A percentile compares a stretch with the other conserved stretches of the same genome.
Conservation (phyloP, 2,888 invertebrate genomes). For the Rhamnusium bicolor region DNA sequence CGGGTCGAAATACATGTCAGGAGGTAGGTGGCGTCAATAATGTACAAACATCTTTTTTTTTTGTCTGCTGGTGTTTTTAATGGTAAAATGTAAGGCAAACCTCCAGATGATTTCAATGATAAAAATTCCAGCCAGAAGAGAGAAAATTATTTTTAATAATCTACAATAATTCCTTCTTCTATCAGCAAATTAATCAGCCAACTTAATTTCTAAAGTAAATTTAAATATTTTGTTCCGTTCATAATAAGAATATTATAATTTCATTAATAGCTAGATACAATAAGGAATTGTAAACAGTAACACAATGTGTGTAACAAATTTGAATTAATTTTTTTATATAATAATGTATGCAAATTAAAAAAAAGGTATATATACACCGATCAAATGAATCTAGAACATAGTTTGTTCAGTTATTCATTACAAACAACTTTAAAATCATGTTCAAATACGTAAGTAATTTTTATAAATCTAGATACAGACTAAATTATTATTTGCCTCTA, state of each 20-base stretch:
- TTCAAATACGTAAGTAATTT: conserved; percentile 26
- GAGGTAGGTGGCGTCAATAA: too few relatives aligned
- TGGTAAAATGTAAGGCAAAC: too few relatives aligned
- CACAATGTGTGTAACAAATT: neutral
- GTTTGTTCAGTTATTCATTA: conserved; percentile 10
- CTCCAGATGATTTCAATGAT: too few relatives aligned
- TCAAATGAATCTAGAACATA: neutral
- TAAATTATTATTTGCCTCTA: too few relatives aligned
- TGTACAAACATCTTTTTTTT: too few relatives aligned
- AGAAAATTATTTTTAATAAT: too few relatives aligned
- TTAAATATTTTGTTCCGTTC: neutral
- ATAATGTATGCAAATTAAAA: conserved; percentile 2
- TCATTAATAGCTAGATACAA: neutral
- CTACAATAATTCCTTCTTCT: too few relatives aligned
- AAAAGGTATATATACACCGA: conserved; percentile 9
- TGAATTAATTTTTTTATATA: neutral
- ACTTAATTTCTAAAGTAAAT: neutral
- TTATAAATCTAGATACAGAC: neutral
- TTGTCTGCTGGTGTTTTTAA: too few relatives aligned
- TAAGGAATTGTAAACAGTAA: conserved; percentile 6
- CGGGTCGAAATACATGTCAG: too few relatives aligned
- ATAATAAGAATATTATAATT: neutral
- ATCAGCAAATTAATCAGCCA: neutral
- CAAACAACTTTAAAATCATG: conserved; percentile 17
- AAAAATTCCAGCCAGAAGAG: too few relatives aligned